Base-by-base conservation (phyloP, 2,797 vertebrate genomes). In the Thripadectes ignobilis region DNA sequence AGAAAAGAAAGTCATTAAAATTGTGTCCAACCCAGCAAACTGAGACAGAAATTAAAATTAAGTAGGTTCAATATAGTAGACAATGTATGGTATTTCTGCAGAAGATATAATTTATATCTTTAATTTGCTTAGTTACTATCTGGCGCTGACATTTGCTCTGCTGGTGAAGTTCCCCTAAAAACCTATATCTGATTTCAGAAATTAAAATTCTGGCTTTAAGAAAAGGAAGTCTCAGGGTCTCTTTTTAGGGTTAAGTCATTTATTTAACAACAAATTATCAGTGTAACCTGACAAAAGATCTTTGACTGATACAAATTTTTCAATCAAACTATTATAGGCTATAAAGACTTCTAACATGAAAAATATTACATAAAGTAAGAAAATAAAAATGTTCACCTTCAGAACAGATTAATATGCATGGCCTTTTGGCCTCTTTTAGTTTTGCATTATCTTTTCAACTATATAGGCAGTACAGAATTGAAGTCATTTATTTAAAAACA, bases 311-410 rank as follows among this genome's bases (percentile, higher is more conserved):
- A 89, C 6, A 14, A 61, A 79, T 68, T 66, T 93, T 41, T 85
- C 77, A 84, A 32, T 88, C 88, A 96, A 90, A 12, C 9, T 58
- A 91, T 55, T 77, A 57, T 62, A 92, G 89, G 34, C 32, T 38
- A 51, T 75, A 80, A 62, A 79, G 82, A 78, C 2, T 77, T 85
- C 57, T 71, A 92, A 81, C 1, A 20, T 16, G 14, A 89, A 93
- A 88, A 55, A 79, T 88, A 84, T 49, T 27, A n/a, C 38, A 67
- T 38, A 79, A 69, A 88, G 18, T 21, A 83, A 78, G n/a, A 69
- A 96, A 80, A 92, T 48, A 92, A 91, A 85, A 94, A 63, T 12
- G 6, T 73, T 91, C 5, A 36, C 69, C 51, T 87, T 71, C 73
- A 46, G 48, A 92, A 92, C 52, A 88, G 67, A 91, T 74, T 90